Conservation (phyloP, 2,797 vertebrate species). For the Sylvilagus floridanus region DNA sequence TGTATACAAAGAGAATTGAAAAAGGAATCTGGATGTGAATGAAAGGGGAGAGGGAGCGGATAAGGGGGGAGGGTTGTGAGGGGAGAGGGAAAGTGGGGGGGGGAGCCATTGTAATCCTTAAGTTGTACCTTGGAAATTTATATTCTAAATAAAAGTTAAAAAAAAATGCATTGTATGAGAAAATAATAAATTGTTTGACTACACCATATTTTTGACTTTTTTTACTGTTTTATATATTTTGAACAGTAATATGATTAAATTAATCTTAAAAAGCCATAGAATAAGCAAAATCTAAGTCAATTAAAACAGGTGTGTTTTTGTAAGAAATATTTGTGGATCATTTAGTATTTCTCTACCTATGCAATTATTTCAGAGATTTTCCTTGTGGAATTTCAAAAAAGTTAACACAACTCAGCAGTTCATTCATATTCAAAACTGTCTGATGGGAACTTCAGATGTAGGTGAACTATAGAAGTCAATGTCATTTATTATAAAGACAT, state of each 20-base stretch:
- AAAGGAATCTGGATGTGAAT: no score
- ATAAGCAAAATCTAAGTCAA: neutral
- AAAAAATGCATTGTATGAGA: neutral
- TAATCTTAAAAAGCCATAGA: neutral
- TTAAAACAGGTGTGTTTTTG: neutral
- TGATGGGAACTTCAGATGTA: neutral
- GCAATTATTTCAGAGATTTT: neutral
- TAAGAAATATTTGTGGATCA: neutral
- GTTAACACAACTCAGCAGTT: neutral
- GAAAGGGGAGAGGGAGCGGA: no score
- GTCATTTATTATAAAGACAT: neutral
- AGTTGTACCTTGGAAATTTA: no score
- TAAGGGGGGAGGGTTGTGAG: no score
- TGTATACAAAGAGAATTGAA: no score
- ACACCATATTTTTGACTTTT: neutral
- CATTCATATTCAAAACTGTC: neutral
- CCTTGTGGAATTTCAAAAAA: neutral
- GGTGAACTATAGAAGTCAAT: neutral
- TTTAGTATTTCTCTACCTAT: neutral
- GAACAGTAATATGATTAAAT: neutral
- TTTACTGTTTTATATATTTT: conserved; percentile 4
- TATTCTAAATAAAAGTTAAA: no score
- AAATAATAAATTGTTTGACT: neutral
- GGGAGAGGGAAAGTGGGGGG: no score
- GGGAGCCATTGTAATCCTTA: no score